Conservation (phyloP, 1,140 invertebrate genomes). For the Lepidurus apus region DNA sequence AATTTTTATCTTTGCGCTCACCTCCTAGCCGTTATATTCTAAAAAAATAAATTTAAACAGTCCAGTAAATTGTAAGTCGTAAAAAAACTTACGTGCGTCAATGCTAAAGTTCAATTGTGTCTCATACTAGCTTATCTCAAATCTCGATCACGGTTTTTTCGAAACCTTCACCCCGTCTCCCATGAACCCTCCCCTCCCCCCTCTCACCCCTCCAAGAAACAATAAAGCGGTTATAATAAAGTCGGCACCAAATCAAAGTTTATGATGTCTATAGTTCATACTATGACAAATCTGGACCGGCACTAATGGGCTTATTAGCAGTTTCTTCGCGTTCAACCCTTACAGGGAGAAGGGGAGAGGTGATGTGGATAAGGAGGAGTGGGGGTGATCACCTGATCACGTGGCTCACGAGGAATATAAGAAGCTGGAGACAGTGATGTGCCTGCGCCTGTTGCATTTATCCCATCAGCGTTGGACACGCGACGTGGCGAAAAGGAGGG, state of each 20-base stretch:
- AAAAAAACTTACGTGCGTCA: neutral
- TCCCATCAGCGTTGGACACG: constrained; percentile 12
- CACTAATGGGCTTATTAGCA: constrained; percentile 9
- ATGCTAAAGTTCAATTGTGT: constrained; percentile 16
- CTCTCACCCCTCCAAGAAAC: neutral
- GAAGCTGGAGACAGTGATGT: neutral
- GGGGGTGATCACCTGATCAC: neutral
- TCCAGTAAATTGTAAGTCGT: neutral
- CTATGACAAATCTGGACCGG: neutral
- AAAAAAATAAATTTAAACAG: neutral
- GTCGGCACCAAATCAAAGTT: constrained; percentile 7
- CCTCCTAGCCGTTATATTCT: neutral
- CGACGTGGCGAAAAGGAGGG: neutral
- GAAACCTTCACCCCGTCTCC: neutral
- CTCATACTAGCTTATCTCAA: neutral
- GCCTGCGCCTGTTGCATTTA: constrained; percentile 17
- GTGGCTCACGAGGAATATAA: neutral
- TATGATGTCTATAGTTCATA: neutral
- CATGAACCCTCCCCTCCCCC: neutral
- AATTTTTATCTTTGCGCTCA: neutral
- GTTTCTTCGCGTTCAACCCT: neutral
- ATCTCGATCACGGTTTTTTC: neutral
- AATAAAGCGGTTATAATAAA: neutral
- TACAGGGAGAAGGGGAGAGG: neutral
- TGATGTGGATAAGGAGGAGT: neutral